Evolutionary conservation across 2,888 invertebrate species (phyloP), one percentile per base, ranked within the genome.

Genomic region (Rhopalosiphum nymphaeae): DNA sequence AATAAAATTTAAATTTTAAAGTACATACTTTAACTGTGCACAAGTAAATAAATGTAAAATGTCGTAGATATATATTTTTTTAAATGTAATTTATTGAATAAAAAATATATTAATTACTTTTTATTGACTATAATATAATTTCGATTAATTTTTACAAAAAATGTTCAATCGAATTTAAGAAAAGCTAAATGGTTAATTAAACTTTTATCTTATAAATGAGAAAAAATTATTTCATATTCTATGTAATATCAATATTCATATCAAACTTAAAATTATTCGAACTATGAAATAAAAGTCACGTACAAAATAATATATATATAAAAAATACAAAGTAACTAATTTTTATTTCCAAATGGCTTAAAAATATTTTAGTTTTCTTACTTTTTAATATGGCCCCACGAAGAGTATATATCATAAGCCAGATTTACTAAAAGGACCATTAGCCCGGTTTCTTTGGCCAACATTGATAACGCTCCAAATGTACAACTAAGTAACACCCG

Each of bases 361-460:
- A 11, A 56, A 56, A 53, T 91, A 91, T 78, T 78, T 78, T 9
- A 0, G 11, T 61, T 57, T 56, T 95, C 96, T 96, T 96, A 97
- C 97, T 97, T 97, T 96, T 96, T 97, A 94, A 98, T 96, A 95
- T 96, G 96, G 94, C 96, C 97, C 97, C 97, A 97, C 95, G 97
- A 97, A 94, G 97, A 97, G 96, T 97, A 97, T 94, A 98, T 96
- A 95, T 98, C 98, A 96, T 97, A 98, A 57, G 97, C 96, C 91
- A 98, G 96, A 96, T 98, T 98, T 95, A 98, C 97, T 86, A 98
- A 96, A 95, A 98, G 97, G 89, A 97, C 97, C 0, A 98, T 98
- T 94, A 98, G 97, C 26, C 98, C 98, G 7, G 98, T 98, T 96
- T 98, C 98, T 96, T 98, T 98, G 90, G 98, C 98, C 95, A 98